phyloP scores from a whole-genome alignment of 2,888 invertebrate genomes.

The Cristatella mucedo region DNA sequence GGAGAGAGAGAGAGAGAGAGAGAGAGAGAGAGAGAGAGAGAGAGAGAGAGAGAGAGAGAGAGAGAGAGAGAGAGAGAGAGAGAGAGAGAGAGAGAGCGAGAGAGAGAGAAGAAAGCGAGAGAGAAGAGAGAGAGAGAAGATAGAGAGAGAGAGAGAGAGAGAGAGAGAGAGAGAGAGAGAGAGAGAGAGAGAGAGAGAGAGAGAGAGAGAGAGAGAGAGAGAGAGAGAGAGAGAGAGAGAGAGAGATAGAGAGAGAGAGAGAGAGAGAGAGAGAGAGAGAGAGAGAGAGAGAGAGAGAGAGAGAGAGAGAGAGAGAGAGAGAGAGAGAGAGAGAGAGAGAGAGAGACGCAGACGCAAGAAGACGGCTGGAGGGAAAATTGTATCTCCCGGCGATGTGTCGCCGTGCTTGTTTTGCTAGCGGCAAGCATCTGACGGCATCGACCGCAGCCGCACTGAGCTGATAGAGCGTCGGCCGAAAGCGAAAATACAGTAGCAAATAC shows the following conservation, averaged over 20 bases:
- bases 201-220: conserved; percentile 11
- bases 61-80: conserved; percentile 11
- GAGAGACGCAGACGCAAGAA: too few relatives aligned
- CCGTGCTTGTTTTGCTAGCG: too few relatives aligned
- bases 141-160: too few relatives aligned
- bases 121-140: too few relatives aligned
- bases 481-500: too few relatives aligned
- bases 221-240: conserved; percentile 12
- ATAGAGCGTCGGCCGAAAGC: too few relatives aligned
- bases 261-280: conserved; percentile 11
- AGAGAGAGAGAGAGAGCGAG: conserved; percentile 5
- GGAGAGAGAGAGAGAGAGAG: conserved; percentile 7
- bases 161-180: conserved; percentile 12
- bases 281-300: background rate
- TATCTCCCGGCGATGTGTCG: too few relatives aligned
- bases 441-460: too few relatives aligned
- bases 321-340: conserved; percentile 1
- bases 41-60: conserved; percentile 12
- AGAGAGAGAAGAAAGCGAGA: too few relatives aligned
- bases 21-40: conserved; percentile 6
- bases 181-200: background rate
- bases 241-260: too few relatives aligned
- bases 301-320: background rate
- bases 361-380: too few relatives aligned
- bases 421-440: too few relatives aligned